These are phyloP conservation scores for Limnephilus rhombicus DNA, from an alignment of 2,888 invertebrate species.

Conservation along the genomic window DNA sequence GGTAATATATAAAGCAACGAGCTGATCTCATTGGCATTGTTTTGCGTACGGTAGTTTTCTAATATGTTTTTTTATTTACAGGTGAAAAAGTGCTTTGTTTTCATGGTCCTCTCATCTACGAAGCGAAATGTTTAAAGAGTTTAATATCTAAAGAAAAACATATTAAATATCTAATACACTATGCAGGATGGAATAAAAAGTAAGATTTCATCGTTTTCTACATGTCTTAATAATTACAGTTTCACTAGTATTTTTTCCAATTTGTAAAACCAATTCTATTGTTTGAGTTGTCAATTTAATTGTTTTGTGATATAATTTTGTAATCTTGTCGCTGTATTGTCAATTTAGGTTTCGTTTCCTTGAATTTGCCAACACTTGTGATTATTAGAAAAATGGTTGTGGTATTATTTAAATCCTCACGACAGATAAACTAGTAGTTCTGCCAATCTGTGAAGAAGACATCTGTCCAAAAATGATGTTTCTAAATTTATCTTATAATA, in stretches of 20 bases:
- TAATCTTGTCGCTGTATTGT: not conserved
- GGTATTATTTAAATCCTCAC: not conserved
- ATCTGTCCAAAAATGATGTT: too few species aligned
- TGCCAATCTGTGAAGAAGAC: too few species aligned
- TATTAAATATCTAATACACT: constrained; percentile 95
- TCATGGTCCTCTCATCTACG: constrained; percentile 96
- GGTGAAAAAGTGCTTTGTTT: constrained; percentile 96
- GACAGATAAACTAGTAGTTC: not conserved
- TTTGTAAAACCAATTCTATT: not conserved
- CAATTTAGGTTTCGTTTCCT: not conserved
- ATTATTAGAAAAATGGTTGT: not conserved
- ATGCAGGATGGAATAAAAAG: constrained; percentile 99
- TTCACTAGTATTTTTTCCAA: not conserved
- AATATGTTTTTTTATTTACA: constrained; percentile 71
- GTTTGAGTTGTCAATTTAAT: not conserved
- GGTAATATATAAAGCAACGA: constrained; percentile 73
- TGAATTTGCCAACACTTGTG: not conserved
- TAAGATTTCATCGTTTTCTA: constrained; percentile 71
- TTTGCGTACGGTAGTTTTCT: not conserved
- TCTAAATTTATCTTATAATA: too few species aligned
- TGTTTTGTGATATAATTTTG: not conserved
- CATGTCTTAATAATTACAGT: not conserved
- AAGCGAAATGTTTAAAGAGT: constrained; percentile 95
- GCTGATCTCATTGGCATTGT: not conserved
- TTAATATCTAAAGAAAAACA: constrained; percentile 91